phyloP scores from a whole-genome alignment of 1,140 invertebrate genomes.

The Sesamia nonagrioides region DNA sequence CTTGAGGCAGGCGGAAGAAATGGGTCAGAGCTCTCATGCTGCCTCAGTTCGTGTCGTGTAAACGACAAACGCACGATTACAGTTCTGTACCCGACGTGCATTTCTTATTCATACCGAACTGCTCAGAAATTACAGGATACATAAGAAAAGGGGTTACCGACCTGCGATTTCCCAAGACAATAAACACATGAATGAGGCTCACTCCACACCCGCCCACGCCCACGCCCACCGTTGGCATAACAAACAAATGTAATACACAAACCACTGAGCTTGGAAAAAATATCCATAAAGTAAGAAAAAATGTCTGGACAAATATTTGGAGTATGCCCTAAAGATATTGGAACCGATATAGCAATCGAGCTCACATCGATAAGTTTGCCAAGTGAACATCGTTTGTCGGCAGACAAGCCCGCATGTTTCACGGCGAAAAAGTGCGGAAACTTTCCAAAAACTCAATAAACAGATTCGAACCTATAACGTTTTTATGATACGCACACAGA shows the following conservation, averaged over 20 bases:
- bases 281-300: neutral
- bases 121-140: neutral
- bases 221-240: neutral
- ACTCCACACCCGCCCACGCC: neutral
- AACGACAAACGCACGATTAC: slow-evolving; percentile 17
- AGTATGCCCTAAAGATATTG: slow-evolving; percentile 8
- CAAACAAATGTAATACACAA: slow-evolving; percentile 13
- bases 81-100: slow-evolving; percentile 8
- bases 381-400: neutral
- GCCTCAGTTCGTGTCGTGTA: neutral
- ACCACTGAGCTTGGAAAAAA: slow-evolving; percentile 3
- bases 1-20: neutral
- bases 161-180: neutral
- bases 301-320: neutral
- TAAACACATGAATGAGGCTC: neutral
- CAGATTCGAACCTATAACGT: slow-evolving; percentile 38
- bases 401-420: slow-evolving; percentile 6
- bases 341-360: neutral
- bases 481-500: slow-evolving; percentile 44
- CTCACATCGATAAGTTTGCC: neutral
- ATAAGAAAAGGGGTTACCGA: neutral
- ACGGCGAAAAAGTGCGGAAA: slow-evolving; percentile 15
- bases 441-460: slow-evolving; percentile 39
- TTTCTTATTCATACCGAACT: slow-evolving; percentile 24
- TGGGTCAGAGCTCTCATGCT: slow-evolving; percentile 25